Percentiles rank a stretch among this genome's conserved stretches.
phyloP scores from a whole-genome alignment of 2,888 invertebrate genomes.

The Drosophila mayaguana region DNA sequence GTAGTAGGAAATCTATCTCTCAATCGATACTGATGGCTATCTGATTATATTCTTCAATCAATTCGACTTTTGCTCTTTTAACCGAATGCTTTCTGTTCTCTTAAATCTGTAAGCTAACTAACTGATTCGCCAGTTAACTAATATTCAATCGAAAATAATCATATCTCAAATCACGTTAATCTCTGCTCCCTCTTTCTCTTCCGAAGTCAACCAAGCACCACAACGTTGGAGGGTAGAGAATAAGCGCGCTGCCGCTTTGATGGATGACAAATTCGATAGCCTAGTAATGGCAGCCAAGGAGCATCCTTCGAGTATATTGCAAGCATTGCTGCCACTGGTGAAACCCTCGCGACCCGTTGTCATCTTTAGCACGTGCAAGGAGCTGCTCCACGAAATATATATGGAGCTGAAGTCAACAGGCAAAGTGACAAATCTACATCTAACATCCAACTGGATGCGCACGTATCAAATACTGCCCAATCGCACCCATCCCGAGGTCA shows the following conservation, averaged over 20 bases:
- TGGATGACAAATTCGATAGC: constrained; percentile 90
- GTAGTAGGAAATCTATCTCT: not conserved
- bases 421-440: constrained; percentile 90
- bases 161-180: not conserved
- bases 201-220: constrained; percentile 40
- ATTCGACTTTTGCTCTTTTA: not conserved
- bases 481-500: constrained; percentile 97
- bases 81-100: not conserved
- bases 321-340: constrained; percentile 91
- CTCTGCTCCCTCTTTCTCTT: not conserved
- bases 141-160: not conserved
- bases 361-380: constrained; percentile 92
- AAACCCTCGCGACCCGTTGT: constrained; percentile 94
- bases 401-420: constrained; percentile 90
- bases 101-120: constrained; percentile 1
- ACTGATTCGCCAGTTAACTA: not conserved
- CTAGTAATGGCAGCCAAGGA: constrained; percentile 93
- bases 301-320: constrained; percentile 93
- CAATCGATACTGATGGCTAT: not conserved
- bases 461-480: constrained; percentile 95
- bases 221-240: constrained; percentile 90
- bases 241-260: constrained; percentile 88
- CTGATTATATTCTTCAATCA: not conserved
- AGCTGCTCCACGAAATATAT: constrained; percentile 94
- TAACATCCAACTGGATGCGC: constrained; percentile 95